phyloP scores from a whole-genome alignment of 2,113 vertebrate species.

The Oreotrochilus melanogaster region DNA sequence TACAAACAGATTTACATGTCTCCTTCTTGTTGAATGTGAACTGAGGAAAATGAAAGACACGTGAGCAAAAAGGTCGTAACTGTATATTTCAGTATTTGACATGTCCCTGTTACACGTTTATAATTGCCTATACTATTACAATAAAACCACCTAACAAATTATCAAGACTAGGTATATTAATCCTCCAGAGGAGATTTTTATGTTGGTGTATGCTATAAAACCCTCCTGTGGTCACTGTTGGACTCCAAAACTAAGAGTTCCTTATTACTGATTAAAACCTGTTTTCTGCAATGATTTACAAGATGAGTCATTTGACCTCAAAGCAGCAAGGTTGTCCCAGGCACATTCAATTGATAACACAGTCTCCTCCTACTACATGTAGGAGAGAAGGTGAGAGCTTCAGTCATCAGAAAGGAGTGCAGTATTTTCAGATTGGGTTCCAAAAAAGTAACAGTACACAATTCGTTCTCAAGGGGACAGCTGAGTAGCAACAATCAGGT shows the following conservation, averaged over 20 bases:
- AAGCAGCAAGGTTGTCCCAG: neutral
- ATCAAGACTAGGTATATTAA: neutral
- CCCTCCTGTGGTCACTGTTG: neutral
- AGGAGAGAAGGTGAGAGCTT: neutral
- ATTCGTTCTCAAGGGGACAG: neutral
- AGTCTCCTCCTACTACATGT: neutral
- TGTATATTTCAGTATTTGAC: neutral
- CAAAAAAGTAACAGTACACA: neutral
- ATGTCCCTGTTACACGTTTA: neutral
- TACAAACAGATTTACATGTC: slow-evolving; percentile 86
- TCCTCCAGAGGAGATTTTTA: neutral
- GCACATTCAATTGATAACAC: neutral
- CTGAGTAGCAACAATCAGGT: neutral
- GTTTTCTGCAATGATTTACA: neutral
- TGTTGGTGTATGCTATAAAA: neutral
- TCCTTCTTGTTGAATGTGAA: slow-evolving; percentile 87
- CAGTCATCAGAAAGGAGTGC: neutral
- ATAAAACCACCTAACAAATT: neutral
- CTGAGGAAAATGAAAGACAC: slow-evolving; percentile 67
- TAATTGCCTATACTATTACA: neutral
- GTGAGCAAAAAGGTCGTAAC: neutral
- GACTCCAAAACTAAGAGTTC: neutral
- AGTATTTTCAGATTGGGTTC: neutral
- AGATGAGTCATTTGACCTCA: neutral
- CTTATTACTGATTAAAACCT: neutral